Base-by-base conservation (phyloP, 2,113 vertebrate species). In the Sylvietta virens region DNA sequence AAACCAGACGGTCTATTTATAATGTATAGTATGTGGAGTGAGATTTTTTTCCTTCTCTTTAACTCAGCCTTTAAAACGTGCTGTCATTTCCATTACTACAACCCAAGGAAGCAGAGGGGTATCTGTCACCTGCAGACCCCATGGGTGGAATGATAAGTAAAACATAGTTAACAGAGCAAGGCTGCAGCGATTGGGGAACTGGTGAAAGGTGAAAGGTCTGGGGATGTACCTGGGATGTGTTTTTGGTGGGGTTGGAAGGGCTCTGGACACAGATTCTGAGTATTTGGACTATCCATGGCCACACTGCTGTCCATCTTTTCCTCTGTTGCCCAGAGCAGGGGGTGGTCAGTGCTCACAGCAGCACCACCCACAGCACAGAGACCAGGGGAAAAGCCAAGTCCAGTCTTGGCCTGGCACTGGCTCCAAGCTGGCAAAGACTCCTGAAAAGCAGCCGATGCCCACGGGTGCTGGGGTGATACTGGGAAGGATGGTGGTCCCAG, bases 1-100 rank as follows among this genome's bases (percentile, higher is more conserved):
- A 94, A 95, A 88, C 28, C 67, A 95, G 96, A 93, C 60, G 1
- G n/a, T 83, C 94, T 94, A 81, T 97, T 97, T 97, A 95, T 96
- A 94, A 65, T 71, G 70, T 73, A 54, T 44, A 45, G 67, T 80
- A 61, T 86, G 94, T 83, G 88, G 88, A 91, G 70, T 77, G 64
- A 80, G 39, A n/a, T 44, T 40, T 65, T 91, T 86, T 91, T 66
- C 26, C 42, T 53, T 87, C 72, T 57, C 84, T 88, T 92, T 92
- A 93, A 93, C 47, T 31, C 56, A 72, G 65, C 20, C 23, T 87
- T 67, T 73, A 92, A 91, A 74, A 78, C 0, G 0, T 54, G 47
- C 20, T 64, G 67, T 85, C 19, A 15, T 72, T 88, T 88, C 48
- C 45, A 65, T 72, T 81, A 1, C 8, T 67, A 39, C 79, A 90